These are phyloP conservation scores for Rhagoletis zephyria DNA, from an alignment of 1,140 invertebrate species.

Conservation along the genomic window DNA sequence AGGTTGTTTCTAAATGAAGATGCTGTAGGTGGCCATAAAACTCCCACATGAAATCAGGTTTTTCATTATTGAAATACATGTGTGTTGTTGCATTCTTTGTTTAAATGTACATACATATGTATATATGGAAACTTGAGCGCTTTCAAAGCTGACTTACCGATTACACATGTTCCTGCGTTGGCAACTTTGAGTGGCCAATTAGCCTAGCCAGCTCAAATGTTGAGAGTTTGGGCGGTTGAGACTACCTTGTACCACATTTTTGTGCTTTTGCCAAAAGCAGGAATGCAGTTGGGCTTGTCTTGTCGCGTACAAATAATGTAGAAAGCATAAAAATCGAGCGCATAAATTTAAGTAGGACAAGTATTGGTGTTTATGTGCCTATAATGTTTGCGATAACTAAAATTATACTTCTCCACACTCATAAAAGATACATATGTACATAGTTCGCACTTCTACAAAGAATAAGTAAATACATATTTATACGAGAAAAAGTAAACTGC, in stretches of 20 bases:
- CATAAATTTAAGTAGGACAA: conserved; percentile 33
- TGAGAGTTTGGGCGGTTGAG: too few species aligned
- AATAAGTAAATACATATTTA: neutral
- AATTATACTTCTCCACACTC: neutral
- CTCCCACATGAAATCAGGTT: neutral
- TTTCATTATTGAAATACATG: neutral
- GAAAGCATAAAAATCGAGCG: neutral
- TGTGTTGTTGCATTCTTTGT: neutral
- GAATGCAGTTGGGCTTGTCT: neutral
- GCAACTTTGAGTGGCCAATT: too few species aligned
- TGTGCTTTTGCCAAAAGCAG: neutral
- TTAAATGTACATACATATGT: neutral
- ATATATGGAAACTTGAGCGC: too few species aligned
- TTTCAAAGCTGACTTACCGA: too few species aligned
- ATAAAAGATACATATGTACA: neutral
- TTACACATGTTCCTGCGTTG: too few species aligned
- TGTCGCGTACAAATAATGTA: neutral
- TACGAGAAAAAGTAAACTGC: neutral
- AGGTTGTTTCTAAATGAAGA: neutral
- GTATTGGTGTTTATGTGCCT: neutral
- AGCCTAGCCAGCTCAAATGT: too few species aligned
- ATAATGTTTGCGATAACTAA: conserved; percentile 6
- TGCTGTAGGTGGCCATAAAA: neutral
- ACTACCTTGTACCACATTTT: conserved; percentile 21
- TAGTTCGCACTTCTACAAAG: neutral